Conservation (phyloP, 2,797 vertebrate species). For the Mus caroli region DNA sequence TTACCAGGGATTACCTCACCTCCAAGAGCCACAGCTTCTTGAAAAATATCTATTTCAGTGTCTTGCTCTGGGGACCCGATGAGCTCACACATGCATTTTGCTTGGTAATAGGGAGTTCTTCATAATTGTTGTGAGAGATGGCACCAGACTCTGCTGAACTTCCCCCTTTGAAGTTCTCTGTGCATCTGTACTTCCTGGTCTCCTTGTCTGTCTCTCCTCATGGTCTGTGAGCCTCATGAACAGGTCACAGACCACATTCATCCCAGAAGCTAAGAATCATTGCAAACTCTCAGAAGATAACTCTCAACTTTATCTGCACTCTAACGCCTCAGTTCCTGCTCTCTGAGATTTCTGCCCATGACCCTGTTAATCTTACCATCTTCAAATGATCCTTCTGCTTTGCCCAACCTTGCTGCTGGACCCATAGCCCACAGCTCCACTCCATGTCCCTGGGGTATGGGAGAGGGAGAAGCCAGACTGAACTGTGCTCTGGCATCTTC, state of each 20-base stretch:
- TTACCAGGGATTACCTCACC: not conserved
- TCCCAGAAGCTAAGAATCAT: not conserved
- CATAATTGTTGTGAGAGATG: not conserved
- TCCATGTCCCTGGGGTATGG: not conserved
- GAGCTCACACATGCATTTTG: not conserved
- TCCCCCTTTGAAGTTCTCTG: not conserved
- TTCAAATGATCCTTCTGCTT: not conserved
- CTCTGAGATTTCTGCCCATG: not conserved
- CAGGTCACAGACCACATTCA: not conserved
- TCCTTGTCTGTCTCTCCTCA: not conserved
- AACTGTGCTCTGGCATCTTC: not conserved
- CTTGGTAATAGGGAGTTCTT: not conserved
- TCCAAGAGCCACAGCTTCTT: conserved; percentile 38
- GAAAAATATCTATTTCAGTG: conserved; percentile 46
- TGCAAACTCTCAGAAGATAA: not conserved
- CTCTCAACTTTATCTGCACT: not conserved
- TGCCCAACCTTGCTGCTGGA: not conserved
- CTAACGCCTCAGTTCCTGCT: not conserved
- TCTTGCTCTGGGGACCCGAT: conserved; percentile 18
- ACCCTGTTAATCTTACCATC: not conserved
- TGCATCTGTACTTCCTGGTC: not conserved
- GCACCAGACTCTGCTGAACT: not conserved
- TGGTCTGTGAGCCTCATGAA: not conserved
- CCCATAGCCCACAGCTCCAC: not conserved
- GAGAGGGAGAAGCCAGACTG: not conserved